Conservation (phyloP, 2,888 invertebrate genomes). For the Mechanitis mazaeus region DNA sequence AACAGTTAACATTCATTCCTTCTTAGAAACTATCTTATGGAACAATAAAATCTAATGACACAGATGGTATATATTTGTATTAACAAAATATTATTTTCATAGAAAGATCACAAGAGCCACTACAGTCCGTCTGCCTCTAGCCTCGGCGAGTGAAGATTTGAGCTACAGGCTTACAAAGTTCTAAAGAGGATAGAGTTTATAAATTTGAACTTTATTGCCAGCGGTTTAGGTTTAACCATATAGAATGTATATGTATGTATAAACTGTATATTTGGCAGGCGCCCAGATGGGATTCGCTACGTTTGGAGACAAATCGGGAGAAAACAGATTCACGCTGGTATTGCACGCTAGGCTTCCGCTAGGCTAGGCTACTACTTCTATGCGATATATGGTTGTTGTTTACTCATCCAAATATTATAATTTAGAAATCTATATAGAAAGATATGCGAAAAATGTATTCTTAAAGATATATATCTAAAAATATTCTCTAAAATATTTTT, state of each 20-base stretch:
- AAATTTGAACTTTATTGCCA: constrained; percentile 35
- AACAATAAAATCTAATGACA: too few relatives aligned
- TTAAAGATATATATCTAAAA: too few relatives aligned
- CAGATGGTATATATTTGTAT: constrained; percentile 42
- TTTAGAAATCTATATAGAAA: constrained; percentile 5
- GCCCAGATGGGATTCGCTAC: constrained; percentile 68
- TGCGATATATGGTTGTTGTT: constrained; percentile 36
- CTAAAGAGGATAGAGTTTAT: neutral
- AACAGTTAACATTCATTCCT: too few relatives aligned
- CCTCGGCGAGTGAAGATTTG: constrained; percentile 57
- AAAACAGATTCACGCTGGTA: constrained; percentile 70
- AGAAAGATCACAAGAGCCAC: constrained; percentile 58
- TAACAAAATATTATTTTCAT: constrained; percentile 71
- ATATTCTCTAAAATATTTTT: too few relatives aligned
- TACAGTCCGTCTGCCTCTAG: constrained; percentile 48
- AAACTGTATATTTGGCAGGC: constrained; percentile 67
- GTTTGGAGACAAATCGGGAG: constrained; percentile 72
- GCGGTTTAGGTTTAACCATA: constrained; percentile 26
- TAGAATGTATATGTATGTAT: constrained; percentile 35
- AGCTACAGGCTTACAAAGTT: constrained; percentile 53
- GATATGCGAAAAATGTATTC: too few relatives aligned
- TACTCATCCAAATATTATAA: constrained; percentile 13
- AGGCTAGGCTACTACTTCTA: constrained; percentile 37
- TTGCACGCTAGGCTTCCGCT: constrained; percentile 45
- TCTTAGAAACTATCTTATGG: too few relatives aligned